Evolutionary conservation across 2,888 invertebrate genomes (phyloP).

Genomic region (Nemotelus nigrinus): DNA sequence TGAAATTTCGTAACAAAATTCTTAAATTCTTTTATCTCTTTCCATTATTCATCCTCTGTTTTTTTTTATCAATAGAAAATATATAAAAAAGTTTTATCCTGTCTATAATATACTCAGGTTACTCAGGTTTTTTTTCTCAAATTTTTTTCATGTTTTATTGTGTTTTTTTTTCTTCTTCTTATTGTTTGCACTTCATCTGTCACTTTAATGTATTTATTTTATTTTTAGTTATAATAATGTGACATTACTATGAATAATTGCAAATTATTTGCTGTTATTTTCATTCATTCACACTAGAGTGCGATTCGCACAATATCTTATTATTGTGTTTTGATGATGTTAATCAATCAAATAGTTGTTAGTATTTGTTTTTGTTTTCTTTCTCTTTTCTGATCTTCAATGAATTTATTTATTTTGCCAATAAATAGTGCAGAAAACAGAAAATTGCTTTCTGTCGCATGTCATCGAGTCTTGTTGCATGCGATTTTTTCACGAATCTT

Average conservation of each 20-base stretch:
- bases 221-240: neutral
- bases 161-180: neutral
- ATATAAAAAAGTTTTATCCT: neutral
- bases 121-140: neutral
- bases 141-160: neutral
- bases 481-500: no score
- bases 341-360: neutral
- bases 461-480: no score
- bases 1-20: neutral
- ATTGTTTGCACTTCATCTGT: neutral
- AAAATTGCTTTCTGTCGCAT: constrained; percentile 6
- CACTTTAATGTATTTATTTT: neutral
- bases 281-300: neutral
- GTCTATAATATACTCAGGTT: neutral
- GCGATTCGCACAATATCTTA: constrained; percentile 1
- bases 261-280: neutral
- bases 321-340: neutral
- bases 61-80: neutral
- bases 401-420: constrained; percentile 1
- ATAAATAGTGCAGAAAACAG: constrained; percentile 19
- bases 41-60: neutral
- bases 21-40: neutral
- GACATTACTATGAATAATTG: constrained; percentile 9
- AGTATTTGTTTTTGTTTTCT: neutral
- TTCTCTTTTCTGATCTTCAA: neutral